These are phyloP conservation scores for Meloe dianella DNA, from an alignment of 2,888 invertebrate genomes.

Conservation along the genomic window DNA sequence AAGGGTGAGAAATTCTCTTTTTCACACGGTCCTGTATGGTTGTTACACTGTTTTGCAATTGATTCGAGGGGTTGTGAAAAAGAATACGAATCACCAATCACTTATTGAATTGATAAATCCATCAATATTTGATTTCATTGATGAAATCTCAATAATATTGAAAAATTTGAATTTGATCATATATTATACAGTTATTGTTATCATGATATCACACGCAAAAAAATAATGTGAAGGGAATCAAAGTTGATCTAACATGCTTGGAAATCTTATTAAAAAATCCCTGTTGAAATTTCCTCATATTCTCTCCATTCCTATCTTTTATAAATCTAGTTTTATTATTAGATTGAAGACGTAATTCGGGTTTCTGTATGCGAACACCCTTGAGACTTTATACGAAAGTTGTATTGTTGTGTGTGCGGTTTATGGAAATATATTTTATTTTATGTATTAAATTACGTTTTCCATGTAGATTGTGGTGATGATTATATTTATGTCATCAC, in stretches of 20 bases:
- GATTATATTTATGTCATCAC: background rate
- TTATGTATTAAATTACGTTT: background rate
- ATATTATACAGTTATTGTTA: background rate
- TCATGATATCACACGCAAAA: background rate
- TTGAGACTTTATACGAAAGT: background rate
- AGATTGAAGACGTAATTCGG: constrained; percentile 9
- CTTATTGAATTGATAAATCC: background rate
- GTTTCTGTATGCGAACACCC: constrained; percentile 3
- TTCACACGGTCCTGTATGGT: too few species aligned
- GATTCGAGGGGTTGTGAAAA: too few species aligned
- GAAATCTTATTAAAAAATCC: background rate
- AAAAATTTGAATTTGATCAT: background rate
- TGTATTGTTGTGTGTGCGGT: background rate
- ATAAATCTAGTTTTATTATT: constrained; percentile 10
- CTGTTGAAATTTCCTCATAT: background rate
- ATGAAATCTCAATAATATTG: background rate
- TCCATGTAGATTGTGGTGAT: background rate
- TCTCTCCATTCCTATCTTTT: background rate
- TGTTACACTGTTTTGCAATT: too few species aligned
- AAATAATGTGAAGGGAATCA: too few species aligned
- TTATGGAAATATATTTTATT: constrained; percentile 4
- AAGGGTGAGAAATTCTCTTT: too few species aligned
- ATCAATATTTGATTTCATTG: background rate
- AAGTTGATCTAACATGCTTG: background rate
- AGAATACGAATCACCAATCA: too few species aligned